Evolutionary conservation across 2,797 vertebrate species (phyloP).

Genomic region (Acestrorhynchus altus): DNA sequence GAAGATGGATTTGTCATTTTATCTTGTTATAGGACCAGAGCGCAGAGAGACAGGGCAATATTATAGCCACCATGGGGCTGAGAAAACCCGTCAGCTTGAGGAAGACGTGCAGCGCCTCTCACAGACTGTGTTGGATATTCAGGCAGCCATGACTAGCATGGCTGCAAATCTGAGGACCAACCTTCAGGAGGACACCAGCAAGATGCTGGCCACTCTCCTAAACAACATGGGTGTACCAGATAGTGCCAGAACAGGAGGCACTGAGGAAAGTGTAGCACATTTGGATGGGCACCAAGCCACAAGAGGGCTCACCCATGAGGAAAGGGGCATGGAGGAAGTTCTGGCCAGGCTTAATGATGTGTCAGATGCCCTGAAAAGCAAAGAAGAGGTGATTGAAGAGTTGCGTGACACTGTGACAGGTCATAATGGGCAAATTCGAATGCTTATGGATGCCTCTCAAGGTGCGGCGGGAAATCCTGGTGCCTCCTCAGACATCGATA

Average conservation of each 20-base stretch:
- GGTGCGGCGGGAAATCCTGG: slow-evolving; percentile 42
- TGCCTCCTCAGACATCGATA: slow-evolving; percentile 76
- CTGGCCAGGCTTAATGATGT: slow-evolving; percentile 85
- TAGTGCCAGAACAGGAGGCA: slow-evolving; percentile 62
- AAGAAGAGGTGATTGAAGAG: slow-evolving; percentile 87
- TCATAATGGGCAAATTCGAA: slow-evolving; percentile 89
- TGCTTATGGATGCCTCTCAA: slow-evolving; percentile 88
- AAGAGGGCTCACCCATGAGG: slow-evolving; percentile 64
- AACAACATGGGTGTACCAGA: slow-evolving; percentile 82
- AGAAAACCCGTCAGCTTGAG: slow-evolving; percentile 89
- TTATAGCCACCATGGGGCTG: slow-evolving; percentile 68
- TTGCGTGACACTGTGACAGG: slow-evolving; percentile 84
- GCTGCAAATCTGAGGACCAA: slow-evolving; percentile 84
- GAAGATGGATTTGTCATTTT: slow-evolving; percentile 19
- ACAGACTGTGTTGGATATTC: slow-evolving; percentile 89
- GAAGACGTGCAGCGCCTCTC: slow-evolving; percentile 91
- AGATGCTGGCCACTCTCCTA: slow-evolving; percentile 83
- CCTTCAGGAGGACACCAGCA: slow-evolving; percentile 88
- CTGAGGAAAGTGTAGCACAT: slow-evolving; percentile 76
- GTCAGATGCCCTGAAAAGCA: slow-evolving; percentile 83
- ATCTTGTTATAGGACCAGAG: slow-evolving; percentile 69
- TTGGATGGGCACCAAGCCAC: slow-evolving; percentile 78
- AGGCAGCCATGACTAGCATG: slow-evolving; percentile 84
- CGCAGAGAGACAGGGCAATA: slow-evolving; percentile 72
- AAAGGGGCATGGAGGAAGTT: slow-evolving; percentile 83